These are phyloP conservation scores for Sussaba pulchella DNA, from an alignment of 2,888 invertebrate species.

Conservation along the genomic window DNA sequence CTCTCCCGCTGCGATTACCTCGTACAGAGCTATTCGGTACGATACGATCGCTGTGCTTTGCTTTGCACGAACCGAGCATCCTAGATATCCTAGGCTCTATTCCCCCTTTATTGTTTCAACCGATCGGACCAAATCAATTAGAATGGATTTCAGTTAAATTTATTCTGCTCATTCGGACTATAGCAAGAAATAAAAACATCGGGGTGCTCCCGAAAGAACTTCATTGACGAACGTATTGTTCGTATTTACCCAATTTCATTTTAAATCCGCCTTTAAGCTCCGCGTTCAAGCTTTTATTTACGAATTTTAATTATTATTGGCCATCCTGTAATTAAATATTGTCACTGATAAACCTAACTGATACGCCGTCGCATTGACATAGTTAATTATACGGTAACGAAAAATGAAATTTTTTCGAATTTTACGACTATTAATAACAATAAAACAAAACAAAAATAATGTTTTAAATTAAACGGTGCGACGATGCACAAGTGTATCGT, in stretches of 20 bases:
- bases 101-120: constrained; percentile 71
- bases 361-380: no score
- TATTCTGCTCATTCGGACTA: constrained; percentile 51
- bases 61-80: constrained; percentile 47
- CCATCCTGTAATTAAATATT: no score
- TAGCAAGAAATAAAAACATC: constrained; percentile 7
- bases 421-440: no score
- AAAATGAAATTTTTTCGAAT: no score
- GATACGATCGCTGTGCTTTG: constrained; percentile 43
- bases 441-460: no score
- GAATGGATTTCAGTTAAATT: constrained; percentile 61
- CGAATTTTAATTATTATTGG: background rate
- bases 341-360: no score
- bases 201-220: background rate
- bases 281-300: background rate
- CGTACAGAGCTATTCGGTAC: constrained; percentile 37
- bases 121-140: constrained; percentile 68
- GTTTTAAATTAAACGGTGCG: no score
- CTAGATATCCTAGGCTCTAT: constrained; percentile 2
- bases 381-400: no score
- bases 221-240: background rate
- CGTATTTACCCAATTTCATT: background rate
- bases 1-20: constrained; percentile 57
- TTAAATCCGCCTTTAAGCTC: constrained; percentile 4
- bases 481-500: no score